phyloP scores from a whole-genome alignment of 2,797 vertebrate species.

The Salarias fasciatus region DNA sequence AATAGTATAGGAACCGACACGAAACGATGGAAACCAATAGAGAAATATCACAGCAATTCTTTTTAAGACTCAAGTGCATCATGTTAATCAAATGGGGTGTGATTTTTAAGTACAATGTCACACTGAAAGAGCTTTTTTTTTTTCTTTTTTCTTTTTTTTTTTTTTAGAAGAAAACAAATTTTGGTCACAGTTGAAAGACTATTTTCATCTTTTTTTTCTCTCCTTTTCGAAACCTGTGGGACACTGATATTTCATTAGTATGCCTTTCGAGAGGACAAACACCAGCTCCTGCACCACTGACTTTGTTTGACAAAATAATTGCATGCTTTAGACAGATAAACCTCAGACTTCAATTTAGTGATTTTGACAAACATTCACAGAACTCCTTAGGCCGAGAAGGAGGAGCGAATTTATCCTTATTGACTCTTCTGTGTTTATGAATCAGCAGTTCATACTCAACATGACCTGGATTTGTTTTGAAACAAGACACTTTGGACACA shows the following conservation, averaged over 20 bases:
- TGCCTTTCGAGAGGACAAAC: conserved; percentile 49
- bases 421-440: conserved; percentile 53
- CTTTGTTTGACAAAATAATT: conserved; percentile 51
- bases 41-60: conserved; percentile 73
- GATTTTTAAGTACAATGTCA: conserved; percentile 69
- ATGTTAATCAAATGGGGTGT: conserved; percentile 60
- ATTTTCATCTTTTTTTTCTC: conserved; percentile 42
- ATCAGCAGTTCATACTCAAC: conserved; percentile 62
- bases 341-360: conserved; percentile 41
- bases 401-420: conserved; percentile 40
- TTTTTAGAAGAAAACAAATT: conserved; percentile 59
- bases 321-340: conserved; percentile 62
- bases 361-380: conserved; percentile 38
- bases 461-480: conserved; percentile 39
- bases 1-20: conserved; percentile 49
- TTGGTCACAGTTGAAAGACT: conserved; percentile 79
- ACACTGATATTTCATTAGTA: conserved; percentile 46
- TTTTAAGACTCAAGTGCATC: conserved; percentile 82
- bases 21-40: conserved; percentile 62
- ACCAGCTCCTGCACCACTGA: conserved; percentile 52
- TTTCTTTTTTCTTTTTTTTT: too few species aligned
- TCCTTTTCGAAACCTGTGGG: conserved; percentile 38
- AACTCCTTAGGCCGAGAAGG: conserved; percentile 38
- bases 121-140: conserved; percentile 47
- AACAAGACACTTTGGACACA: conserved; percentile 46